Base-by-base conservation (phyloP, 2,888 invertebrate species). In the Xanthia icteritia region DNA sequence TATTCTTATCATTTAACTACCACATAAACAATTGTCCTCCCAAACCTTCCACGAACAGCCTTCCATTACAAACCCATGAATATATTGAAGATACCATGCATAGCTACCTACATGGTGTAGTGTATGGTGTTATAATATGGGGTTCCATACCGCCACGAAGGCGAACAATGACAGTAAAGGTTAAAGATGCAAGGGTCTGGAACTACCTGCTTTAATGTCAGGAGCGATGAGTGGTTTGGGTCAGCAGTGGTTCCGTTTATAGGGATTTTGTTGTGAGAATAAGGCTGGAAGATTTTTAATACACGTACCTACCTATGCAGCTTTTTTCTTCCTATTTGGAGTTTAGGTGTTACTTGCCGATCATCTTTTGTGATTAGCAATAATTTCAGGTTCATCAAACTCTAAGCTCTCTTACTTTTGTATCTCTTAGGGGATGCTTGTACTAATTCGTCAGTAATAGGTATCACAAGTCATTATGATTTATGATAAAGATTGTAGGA, bases 121-220 rank as follows among this genome's bases (percentile, higher is more conserved):
- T 45, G 51, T 68, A 77, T 73, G 72, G 81, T 75, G 77, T 70
- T 81, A 64, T 88, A 86, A 86, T 86, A n/a, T n/a, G n/a, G 79
- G 80, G 70, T 36, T 56, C 60, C 56, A 31, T 83, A 71, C 39
- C 56, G 54, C 72, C 68, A 27, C 20, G 67, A 68, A 58, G 71
- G 17, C 51, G 65, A 78, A 87, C 87, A 87, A 87, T 86, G 88
- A 85, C 89, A 77, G 76, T 73, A 58, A 88, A 87, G 88, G 87
- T 87, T 81, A 88, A 77, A 79, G 68, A 84, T 74, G 65, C 70
- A 73, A 65, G 77, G 88, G 82, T 51, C 60, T 84, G 23, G 39
- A 64, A 75, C 87, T 87, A 88, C 87, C 87, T 87, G 88, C 81
- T 54, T 54, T 56, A 68, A 61, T 73, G 78, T 45, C 76, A 76